A percentile compares a stretch with the other conserved stretches of the same genome.
Evolutionary conservation across 2,113 vertebrate species (phyloP).

Genomic region (Phalacrocorax brasilianus): DNA sequence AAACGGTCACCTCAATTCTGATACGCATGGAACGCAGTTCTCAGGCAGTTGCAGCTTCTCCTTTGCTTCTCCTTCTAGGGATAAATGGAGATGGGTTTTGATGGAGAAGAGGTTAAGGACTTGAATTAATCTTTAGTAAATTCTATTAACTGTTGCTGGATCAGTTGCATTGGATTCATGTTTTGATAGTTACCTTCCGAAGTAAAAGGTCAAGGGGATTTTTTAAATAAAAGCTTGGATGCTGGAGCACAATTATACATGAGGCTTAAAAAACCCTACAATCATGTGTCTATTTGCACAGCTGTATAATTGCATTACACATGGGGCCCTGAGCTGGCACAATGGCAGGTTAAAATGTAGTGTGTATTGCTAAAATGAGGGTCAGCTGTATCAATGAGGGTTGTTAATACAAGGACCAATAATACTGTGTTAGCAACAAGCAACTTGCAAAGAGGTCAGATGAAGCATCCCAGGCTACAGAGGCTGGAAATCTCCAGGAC

Average conservation of each 20-base stretch:
- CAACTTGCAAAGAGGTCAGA: background rate
- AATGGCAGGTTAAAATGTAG: slow-evolving; percentile 37
- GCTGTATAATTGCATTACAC: slow-evolving; percentile 51
- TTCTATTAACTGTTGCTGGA: background rate
- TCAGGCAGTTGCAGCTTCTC: background rate
- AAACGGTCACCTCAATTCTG: background rate
- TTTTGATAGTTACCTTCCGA: background rate
- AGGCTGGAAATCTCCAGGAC: background rate
- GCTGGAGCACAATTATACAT: background rate
- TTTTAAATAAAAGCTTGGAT: slow-evolving; percentile 42
- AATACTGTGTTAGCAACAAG: background rate
- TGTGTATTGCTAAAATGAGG: slow-evolving; percentile 15
- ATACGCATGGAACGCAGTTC: accelerated
- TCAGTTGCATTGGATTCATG: background rate
- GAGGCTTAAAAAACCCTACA: background rate
- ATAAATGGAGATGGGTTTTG: background rate
- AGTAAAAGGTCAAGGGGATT: background rate
- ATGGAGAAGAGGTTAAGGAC: background rate
- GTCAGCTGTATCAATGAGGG: slow-evolving; percentile 23
- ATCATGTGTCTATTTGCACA: slow-evolving; percentile 32
- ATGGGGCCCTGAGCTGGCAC: slow-evolving; percentile 23
- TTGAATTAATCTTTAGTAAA: background rate
- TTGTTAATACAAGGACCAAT: slow-evolving; percentile 11
- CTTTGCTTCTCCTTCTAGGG: background rate
- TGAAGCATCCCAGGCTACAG: background rate